Conservation (phyloP, 2,113 vertebrate species). For the Melanocharis versteri region DNA sequence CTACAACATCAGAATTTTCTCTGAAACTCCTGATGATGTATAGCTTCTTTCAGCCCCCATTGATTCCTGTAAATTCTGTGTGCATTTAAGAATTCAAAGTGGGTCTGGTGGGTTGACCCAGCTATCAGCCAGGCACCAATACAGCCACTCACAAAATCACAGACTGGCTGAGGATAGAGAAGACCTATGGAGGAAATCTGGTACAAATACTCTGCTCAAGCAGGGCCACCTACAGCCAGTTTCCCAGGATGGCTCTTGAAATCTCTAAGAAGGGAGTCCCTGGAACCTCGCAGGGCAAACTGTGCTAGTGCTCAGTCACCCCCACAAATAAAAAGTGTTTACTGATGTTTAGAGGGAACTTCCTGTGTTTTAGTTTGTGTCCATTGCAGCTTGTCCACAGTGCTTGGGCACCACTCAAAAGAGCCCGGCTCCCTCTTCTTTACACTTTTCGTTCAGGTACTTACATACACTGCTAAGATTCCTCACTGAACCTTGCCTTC, state of each 20-base stretch:
- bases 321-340: background rate
- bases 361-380: background rate
- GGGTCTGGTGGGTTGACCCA: background rate
- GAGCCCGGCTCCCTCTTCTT: background rate
- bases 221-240: background rate
- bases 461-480: background rate
- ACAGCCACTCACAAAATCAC: background rate
- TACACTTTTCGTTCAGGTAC: background rate
- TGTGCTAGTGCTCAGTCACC: rapidly evolving
- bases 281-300: background rate
- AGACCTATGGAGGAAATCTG: background rate
- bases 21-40: background rate
- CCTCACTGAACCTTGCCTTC: background rate
- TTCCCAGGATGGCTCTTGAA: background rate
- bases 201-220: background rate
- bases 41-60: background rate
- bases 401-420: background rate
- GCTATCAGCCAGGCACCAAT: background rate
- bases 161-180: background rate
- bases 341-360: background rate
- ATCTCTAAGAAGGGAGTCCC: background rate
- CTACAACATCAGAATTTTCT: background rate
- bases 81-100: background rate
- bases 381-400: background rate
- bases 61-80: background rate